Conservation (phyloP, 2,113 vertebrate species). For the Pampusana beccarii region DNA sequence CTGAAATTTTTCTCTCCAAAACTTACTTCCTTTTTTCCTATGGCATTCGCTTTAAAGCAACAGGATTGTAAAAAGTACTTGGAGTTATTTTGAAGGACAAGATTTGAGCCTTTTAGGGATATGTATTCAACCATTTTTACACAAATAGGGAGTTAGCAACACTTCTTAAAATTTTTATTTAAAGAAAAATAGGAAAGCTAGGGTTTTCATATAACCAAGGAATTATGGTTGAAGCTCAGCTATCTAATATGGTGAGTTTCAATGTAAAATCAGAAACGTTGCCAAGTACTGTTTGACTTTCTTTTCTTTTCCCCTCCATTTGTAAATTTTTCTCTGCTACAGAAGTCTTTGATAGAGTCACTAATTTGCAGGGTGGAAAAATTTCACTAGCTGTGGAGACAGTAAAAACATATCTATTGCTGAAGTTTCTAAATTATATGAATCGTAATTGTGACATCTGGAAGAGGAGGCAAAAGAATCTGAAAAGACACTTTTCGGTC, state of each 20-base stretch:
- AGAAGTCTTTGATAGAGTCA: not conserved
- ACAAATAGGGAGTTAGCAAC: not conserved
- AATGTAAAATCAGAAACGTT: not conserved
- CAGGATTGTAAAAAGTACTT: not conserved
- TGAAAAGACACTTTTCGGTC: not conserved
- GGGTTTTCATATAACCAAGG: not conserved
- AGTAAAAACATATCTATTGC: not conserved
- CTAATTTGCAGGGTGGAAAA: not conserved
- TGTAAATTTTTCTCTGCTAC: not conserved
- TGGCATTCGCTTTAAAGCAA: not conserved
- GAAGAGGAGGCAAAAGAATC: not conserved
- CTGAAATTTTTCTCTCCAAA: not conserved
- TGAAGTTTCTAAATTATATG: not conserved
- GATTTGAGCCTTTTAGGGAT: not conserved
- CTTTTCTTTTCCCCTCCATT: not conserved
- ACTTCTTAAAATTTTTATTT: not conserved
- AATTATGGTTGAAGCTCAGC: not conserved
- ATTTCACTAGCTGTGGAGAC: not conserved
- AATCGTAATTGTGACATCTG: not conserved
- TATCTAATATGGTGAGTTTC: not conserved
- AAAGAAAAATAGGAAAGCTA: not conserved
- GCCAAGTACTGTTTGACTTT: not conserved
- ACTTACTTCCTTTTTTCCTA: not conserved
- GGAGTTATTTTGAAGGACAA: not conserved
- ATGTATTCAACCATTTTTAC: not conserved